Evolutionary conservation across 1,140 invertebrate genomes (phyloP).

Genomic region (Brachionus rotundiformis): DNA sequence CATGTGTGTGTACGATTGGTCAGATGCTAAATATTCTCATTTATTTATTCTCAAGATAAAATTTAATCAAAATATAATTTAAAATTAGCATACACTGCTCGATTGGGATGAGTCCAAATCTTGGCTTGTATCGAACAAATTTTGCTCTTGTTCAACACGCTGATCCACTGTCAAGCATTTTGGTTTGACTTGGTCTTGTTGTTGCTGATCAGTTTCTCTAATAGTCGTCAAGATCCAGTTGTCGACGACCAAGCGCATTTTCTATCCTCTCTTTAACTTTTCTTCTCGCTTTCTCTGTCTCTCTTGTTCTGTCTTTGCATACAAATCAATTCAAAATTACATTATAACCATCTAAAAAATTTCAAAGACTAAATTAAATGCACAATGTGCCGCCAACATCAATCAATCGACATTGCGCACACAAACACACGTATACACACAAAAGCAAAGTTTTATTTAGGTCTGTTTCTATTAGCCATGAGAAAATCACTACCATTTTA

Average conservation of each 20-base stretch:
- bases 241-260: slow-evolving; percentile 35
- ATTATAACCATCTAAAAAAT: neutral
- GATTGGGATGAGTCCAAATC: slow-evolving; percentile 5
- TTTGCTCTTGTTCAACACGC: slow-evolving; percentile 41
- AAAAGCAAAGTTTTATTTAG: no score
- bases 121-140: slow-evolving; percentile 6
- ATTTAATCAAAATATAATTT: neutral
- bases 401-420: no score
- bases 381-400: neutral
- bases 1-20: neutral
- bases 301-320: neutral
- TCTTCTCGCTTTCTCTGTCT: no score
- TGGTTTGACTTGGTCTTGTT: neutral
- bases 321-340: neutral
- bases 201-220: neutral
- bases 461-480: no score
- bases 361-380: neutral
- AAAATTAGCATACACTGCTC: slow-evolving; percentile 3
- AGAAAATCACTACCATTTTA: no score
- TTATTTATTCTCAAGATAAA: no score
- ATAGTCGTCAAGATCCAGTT: slow-evolving; percentile 34
- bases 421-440: no score
- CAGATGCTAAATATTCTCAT: neutral
- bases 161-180: neutral
- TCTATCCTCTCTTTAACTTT: neutral